Evolutionary conservation across 37 sponge, comb jelly and placozoan genomes (phyloP).

Genomic region (Crambe crambe): DNA sequence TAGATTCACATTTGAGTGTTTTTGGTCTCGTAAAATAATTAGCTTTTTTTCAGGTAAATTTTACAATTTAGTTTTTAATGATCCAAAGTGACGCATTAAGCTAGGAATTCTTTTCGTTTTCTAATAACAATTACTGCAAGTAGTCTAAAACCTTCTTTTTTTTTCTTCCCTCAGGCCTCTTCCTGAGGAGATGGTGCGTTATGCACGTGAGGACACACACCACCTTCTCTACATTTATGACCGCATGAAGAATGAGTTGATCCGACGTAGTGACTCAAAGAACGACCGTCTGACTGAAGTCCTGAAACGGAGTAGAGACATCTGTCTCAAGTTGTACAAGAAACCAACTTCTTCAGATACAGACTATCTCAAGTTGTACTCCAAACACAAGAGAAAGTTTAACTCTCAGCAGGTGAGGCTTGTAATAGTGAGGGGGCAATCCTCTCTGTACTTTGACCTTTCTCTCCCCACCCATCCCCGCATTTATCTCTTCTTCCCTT

Average conservation of each 20-base stretch:
- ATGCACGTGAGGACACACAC: constrained; percentile 98
- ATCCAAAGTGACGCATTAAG: too few species aligned
- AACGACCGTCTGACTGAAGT: constrained; percentile 44
- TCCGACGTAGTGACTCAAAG: constrained; percentile 59
- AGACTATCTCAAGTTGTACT: constrained; percentile 61
- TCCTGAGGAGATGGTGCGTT: constrained; percentile 83
- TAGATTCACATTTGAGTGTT: too few species aligned
- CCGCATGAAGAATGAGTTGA: constrained; percentile 85
- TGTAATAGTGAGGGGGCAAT: neutral
- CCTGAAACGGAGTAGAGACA: constrained; percentile 52
- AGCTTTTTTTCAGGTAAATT: too few species aligned
- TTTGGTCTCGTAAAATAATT: too few species aligned
- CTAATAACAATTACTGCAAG: too few species aligned
- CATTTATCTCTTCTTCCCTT: neutral
- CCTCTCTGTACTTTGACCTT: too few species aligned
- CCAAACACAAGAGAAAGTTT: constrained; percentile 68
- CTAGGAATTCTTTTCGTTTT: too few species aligned
- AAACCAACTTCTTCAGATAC: constrained; percentile 72
- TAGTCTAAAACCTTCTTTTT: too few species aligned
- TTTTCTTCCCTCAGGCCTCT: too few species aligned
- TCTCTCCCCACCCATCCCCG: too few species aligned
- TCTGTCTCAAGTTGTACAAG: constrained; percentile 69
- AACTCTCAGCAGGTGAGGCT: constrained; percentile 75
- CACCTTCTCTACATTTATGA: constrained; percentile 95
- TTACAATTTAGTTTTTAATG: too few species aligned